Conservation (phyloP, 2,113 vertebrate species). For the Azemiops feae region DNA sequence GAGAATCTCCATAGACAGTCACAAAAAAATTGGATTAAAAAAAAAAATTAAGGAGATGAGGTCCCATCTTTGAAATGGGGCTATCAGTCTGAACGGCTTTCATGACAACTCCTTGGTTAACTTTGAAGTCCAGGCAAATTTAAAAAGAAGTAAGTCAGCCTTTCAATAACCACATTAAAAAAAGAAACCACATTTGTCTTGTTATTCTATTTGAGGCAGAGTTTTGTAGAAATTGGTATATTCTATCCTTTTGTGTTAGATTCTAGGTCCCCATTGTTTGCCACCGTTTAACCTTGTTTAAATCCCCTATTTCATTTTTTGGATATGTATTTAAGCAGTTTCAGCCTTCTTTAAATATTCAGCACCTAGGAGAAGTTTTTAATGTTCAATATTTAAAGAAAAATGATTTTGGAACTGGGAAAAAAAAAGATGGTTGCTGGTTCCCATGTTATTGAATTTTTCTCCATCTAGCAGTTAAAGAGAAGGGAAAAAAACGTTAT, state of each 20-base stretch:
- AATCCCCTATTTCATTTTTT: constrained; percentile 34
- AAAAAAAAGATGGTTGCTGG: constrained; percentile 37
- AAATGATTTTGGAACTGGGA: constrained; percentile 41
- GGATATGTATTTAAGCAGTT: constrained; percentile 27
- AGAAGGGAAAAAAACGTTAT: not conserved
- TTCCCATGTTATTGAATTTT: constrained; percentile 7
- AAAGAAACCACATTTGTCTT: not conserved
- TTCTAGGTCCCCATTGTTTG: constrained; percentile 2
- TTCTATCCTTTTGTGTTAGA: not conserved
- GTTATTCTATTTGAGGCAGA: not conserved
- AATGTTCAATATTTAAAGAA: constrained; percentile 51
- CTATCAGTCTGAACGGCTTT: not conserved
- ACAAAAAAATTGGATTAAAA: no score
- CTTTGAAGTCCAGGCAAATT: not conserved
- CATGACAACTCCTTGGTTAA: not conserved
- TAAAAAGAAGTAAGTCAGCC: not conserved
- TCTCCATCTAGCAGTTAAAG: not conserved
- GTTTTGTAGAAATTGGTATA: not conserved
- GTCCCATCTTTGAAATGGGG: not conserved
- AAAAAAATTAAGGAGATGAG: not conserved
- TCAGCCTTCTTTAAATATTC: constrained; percentile 53
- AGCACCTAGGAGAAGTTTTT: constrained; percentile 52
- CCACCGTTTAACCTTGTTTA: constrained; percentile 43
- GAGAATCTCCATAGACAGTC: no score
- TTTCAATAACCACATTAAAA: not conserved